Conservation (phyloP, 2,888 invertebrate genomes). For the Drosophila subquinaria region DNA sequence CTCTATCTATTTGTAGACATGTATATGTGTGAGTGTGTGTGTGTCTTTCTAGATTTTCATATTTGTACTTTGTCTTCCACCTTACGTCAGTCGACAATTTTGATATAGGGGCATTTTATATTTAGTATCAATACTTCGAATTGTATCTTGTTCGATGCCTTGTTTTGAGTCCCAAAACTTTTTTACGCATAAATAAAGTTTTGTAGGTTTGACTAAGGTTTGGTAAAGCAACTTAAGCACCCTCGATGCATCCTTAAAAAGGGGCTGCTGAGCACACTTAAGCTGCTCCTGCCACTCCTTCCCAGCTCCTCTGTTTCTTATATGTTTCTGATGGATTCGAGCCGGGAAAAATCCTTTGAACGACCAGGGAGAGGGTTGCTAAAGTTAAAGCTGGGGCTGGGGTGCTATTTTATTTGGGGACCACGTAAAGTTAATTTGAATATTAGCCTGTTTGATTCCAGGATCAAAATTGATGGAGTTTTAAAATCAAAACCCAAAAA, state of each 20-base stretch:
- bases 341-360: slow-evolving; percentile 8
- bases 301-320: slow-evolving; percentile 13
- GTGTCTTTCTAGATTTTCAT: slow-evolving; percentile 63
- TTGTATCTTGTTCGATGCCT: slow-evolving; percentile 57
- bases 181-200: slow-evolving; percentile 53
- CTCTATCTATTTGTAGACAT: slow-evolving; percentile 23
- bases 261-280: slow-evolving; percentile 54
- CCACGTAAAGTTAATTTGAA: slow-evolving; percentile 48
- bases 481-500: slow-evolving; percentile 37
- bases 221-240: slow-evolving; percentile 22
- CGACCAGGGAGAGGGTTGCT: slow-evolving; percentile 7
- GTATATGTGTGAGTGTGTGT: slow-evolving; percentile 22
- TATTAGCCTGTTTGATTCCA: slow-evolving; percentile 53
- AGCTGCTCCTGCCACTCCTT: slow-evolving; percentile 38
- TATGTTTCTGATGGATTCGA: slow-evolving; percentile 5
- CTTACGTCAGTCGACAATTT: slow-evolving; percentile 47
- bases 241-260: slow-evolving; percentile 51
- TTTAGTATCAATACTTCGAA: slow-evolving; percentile 76
- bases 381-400: neutral
- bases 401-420: slow-evolving; percentile 22
- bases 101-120: slow-evolving; percentile 45
- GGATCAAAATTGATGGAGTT: slow-evolving; percentile 51
- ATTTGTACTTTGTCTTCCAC: slow-evolving; percentile 68
- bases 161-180: slow-evolving; percentile 57
- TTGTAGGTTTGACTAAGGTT: slow-evolving; percentile 28